Evolutionary conservation across 2,797 vertebrate genomes (phyloP).

Genomic region (Xerus rutilus): DNA sequence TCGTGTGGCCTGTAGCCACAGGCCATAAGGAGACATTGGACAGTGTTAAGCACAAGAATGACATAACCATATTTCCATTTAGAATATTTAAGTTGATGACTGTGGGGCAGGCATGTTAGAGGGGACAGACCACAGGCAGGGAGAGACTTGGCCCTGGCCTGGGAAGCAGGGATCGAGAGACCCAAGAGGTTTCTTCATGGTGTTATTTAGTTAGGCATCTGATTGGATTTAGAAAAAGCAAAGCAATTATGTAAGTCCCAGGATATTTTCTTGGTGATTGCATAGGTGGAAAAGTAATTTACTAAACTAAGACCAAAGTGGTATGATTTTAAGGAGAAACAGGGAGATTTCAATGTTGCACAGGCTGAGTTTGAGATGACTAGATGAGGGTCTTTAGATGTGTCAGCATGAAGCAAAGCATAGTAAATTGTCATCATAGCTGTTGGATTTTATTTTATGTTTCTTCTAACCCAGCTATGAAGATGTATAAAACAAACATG

Average conservation of each 20-base stretch:
- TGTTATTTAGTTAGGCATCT: not conserved
- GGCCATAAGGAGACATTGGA: not conserved
- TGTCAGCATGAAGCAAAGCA: fast-evolving
- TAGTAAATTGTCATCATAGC: no score
- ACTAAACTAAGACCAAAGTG: not conserved
- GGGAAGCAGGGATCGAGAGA: not conserved
- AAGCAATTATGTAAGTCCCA: not conserved
- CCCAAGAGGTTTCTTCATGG: not conserved
- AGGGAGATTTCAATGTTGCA: not conserved
- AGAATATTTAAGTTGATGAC: not conserved
- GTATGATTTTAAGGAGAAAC: not conserved
- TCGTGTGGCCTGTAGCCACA: not conserved
- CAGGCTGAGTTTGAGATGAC: not conserved
- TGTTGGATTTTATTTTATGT: not conserved
- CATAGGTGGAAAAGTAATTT: not conserved
- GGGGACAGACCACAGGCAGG: not conserved
- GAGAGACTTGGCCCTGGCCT: not conserved
- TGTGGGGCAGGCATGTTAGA: no score
- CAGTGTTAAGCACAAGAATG: not conserved
- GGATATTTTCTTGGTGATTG: not conserved
- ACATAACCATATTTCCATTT: not conserved
- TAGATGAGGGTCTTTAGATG: not conserved
- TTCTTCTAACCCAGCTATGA: not conserved
- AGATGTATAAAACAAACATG: not conserved
- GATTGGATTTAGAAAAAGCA: not conserved